Evolutionary conservation across 2,888 invertebrate species (phyloP).

Genomic region (Drosophila kokeensis): DNA sequence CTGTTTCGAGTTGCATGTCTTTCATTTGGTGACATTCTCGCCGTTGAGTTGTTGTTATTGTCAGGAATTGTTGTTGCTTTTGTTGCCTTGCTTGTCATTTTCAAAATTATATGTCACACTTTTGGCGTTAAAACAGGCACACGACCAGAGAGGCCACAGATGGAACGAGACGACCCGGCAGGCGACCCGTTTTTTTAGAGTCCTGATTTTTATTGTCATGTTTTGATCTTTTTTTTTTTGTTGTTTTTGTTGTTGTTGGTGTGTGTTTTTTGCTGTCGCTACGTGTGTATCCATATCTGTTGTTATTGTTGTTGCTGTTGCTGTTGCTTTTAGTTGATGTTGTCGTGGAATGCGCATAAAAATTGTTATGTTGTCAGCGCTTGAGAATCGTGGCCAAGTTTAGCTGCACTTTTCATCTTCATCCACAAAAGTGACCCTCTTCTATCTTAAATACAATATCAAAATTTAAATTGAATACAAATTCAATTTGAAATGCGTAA

Average conservation of each 20-base stretch:
- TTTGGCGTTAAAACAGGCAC: constrained; percentile 80
- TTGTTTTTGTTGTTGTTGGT: constrained; percentile 1
- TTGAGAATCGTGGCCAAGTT: constrained; percentile 35
- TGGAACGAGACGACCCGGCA: constrained; percentile 45
- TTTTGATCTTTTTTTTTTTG: constrained; percentile 72
- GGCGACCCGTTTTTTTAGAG: constrained; percentile 74
- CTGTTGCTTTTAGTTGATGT: constrained; percentile 39
- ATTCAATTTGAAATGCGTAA: constrained; percentile 22
- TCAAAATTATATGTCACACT: constrained; percentile 81
- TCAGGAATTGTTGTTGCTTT: constrained; percentile 41
- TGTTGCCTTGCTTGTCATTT: constrained; percentile 75
- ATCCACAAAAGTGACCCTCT: constrained; percentile 10
- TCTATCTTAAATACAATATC: constrained; percentile 34
- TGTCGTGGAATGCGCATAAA: constrained; percentile 75
- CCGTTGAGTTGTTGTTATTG: constrained; percentile 73
- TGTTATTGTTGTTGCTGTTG: constrained; percentile 20
- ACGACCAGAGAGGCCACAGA: constrained; percentile 54
- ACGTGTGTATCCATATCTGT: constrained; percentile 30
- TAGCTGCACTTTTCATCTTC: constrained; percentile 25
- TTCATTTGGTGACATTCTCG: constrained; percentile 74
- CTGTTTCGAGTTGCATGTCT: constrained; percentile 52
- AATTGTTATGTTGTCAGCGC: constrained; percentile 69
- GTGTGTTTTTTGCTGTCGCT: constrained; percentile 27
- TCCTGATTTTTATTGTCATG: constrained; percentile 82
- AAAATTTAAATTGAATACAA: constrained; percentile 19